Conservation (phyloP, 2,113 vertebrate species). For the Laticauda colubrina region DNA sequence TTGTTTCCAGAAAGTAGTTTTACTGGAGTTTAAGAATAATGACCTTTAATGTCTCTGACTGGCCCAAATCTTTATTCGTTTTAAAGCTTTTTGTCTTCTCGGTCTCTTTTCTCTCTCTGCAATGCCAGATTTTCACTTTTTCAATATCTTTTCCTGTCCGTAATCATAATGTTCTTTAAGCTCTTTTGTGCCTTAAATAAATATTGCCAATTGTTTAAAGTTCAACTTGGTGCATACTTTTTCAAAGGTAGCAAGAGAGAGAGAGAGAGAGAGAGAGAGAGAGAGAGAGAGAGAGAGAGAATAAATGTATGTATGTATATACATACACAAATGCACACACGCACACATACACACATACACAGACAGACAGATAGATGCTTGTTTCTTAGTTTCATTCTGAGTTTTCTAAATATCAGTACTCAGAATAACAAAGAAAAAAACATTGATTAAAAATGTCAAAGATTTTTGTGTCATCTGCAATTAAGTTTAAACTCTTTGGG, state of each 20-base stretch:
- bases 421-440: slow-evolving; percentile 56
- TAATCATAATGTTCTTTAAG: slow-evolving; percentile 67
- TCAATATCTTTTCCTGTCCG: slow-evolving; percentile 59
- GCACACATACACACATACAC: neutral
- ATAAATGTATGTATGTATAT: neutral
- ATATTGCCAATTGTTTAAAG: slow-evolving; percentile 65
- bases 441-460: slow-evolving; percentile 53
- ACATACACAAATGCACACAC: neutral
- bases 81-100: slow-evolving; percentile 62
- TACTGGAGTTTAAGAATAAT: slow-evolving; percentile 70
- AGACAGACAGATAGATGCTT: slow-evolving; percentile 9
- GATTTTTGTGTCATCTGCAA: slow-evolving; percentile 56
- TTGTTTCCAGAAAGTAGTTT: slow-evolving; percentile 71
- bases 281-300: too few species aligned
- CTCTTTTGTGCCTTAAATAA: slow-evolving; percentile 69
- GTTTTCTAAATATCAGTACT: neutral
- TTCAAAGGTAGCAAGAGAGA: slow-evolving; percentile 49
- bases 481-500: slow-evolving; percentile 52
- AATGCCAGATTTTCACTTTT: slow-evolving; percentile 48
- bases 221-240: slow-evolving; percentile 39
- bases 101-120: neutral
- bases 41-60: slow-evolving; percentile 73
- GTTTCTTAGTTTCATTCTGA: slow-evolving; percentile 47
- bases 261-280: neutral
- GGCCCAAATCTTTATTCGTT: slow-evolving; percentile 68